These are phyloP conservation scores for Diplogasteroides magnus DNA, from an alignment of 1,140 invertebrate genomes.

Conservation along the genomic window DNA sequence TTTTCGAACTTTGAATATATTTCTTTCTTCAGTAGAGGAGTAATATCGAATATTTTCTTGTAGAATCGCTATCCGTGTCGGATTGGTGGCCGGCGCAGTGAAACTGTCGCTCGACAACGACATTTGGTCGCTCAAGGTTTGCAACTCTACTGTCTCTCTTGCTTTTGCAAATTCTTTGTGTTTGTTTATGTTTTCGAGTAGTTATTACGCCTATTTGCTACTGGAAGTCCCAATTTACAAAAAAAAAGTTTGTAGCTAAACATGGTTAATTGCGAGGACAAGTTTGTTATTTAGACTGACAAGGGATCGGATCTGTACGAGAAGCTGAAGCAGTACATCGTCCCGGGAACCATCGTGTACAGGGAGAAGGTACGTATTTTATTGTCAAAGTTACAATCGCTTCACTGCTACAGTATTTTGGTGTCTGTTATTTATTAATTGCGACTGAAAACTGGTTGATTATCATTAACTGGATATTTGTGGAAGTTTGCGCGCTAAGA, in stretches of 20 bases:
- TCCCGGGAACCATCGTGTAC: slow-evolving; percentile 35
- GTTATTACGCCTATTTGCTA: too few species aligned
- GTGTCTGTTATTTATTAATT: too few species aligned
- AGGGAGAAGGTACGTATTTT: slow-evolving; percentile 22
- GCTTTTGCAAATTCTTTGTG: too few species aligned
- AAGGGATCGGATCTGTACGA: slow-evolving; percentile 32
- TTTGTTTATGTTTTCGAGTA: too few species aligned
- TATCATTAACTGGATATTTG: too few species aligned
- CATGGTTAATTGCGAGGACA: neutral
- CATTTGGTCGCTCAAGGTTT: slow-evolving; percentile 30
- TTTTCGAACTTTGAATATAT: neutral
- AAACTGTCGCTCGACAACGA: slow-evolving; percentile 35
- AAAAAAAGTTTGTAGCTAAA: too few species aligned
- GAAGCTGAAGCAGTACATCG: slow-evolving; percentile 33
- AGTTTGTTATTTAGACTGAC: slow-evolving; percentile 12
- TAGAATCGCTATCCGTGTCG: slow-evolving; percentile 20
- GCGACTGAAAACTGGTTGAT: too few species aligned
- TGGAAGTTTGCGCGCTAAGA: too few species aligned
- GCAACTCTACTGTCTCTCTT: neutral
- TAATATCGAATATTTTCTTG: neutral
- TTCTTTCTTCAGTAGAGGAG: neutral
- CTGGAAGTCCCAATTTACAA: too few species aligned
- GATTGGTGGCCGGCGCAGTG: slow-evolving; percentile 31
- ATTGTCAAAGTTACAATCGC: too few species aligned
- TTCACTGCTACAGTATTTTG: too few species aligned